phyloP scores from a whole-genome alignment of 2,113 vertebrate species.

The Chascanopsetta lugubris region DNA sequence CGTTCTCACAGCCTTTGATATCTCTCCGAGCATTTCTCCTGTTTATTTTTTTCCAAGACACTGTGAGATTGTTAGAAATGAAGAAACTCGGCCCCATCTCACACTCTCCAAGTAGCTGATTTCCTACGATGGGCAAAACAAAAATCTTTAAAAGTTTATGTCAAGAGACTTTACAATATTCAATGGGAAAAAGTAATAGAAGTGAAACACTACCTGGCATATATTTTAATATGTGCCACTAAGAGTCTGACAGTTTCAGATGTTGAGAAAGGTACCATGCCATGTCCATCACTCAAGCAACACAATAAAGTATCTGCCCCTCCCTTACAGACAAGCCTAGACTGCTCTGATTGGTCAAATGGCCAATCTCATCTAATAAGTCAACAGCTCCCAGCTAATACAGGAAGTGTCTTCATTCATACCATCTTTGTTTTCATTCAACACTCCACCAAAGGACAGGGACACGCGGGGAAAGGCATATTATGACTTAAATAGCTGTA shows the following conservation, averaged over 20 bases:
- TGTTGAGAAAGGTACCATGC: no score
- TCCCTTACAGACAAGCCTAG: no score
- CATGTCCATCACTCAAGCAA: no score
- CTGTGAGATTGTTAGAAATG: slow-evolving; percentile 17
- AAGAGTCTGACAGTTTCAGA: no score
- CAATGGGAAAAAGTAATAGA: slow-evolving; percentile 4
- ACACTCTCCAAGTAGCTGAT: background rate
- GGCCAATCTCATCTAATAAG: no score
- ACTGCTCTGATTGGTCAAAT: no score
- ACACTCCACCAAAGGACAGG: no score
- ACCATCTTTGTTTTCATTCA: background rate
- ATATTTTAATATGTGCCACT: no score
- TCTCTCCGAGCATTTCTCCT: slow-evolving; percentile 31
- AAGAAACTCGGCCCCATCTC: slow-evolving; percentile 19
- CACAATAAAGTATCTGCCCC: no score
- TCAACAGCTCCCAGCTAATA: no score
- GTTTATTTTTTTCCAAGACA: slow-evolving; percentile 1
- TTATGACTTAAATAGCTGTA: no score
- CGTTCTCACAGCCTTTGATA: slow-evolving; percentile 36
- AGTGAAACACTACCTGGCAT: slow-evolving; percentile 18
- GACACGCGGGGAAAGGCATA: no score
- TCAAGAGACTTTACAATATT: slow-evolving; percentile 7
- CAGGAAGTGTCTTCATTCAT: background rate
- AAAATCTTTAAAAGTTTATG: slow-evolving; percentile 15
- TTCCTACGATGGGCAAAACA: slow-evolving; percentile 13